A percentile compares a stretch with the other conserved stretches of the same genome.
phyloP scores from a whole-genome alignment of 2,113 vertebrate species.

The Leptobrachium leishanense region DNA sequence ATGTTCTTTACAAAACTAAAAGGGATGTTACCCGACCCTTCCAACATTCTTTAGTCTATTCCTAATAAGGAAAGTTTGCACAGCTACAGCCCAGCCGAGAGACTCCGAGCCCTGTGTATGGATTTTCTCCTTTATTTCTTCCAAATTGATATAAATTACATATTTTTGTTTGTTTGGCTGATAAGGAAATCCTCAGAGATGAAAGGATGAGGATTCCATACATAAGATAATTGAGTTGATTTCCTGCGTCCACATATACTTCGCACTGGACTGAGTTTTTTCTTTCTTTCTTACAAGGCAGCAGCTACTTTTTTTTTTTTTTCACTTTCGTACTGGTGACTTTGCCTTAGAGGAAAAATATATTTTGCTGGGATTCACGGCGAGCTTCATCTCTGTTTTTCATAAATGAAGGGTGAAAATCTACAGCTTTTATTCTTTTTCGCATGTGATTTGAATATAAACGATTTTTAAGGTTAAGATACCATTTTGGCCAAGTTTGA shows the following conservation, averaged over 20 bases:
- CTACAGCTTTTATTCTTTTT: slow-evolving; percentile 35
- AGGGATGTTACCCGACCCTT: slow-evolving; percentile 51
- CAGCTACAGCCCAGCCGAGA: slow-evolving; percentile 55
- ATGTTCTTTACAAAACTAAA: slow-evolving; percentile 49
- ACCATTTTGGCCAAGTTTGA: slow-evolving; percentile 43
- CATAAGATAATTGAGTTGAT: slow-evolving; percentile 42
- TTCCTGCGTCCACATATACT: slow-evolving; percentile 16
- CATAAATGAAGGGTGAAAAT: slow-evolving; percentile 42
- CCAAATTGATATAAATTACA: slow-evolving; percentile 10
- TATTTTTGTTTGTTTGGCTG: neutral
- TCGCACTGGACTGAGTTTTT: neutral
- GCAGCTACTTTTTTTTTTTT: neutral
- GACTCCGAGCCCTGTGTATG: slow-evolving; percentile 50
- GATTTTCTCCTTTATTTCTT: slow-evolving; percentile 47
- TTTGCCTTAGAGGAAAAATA: slow-evolving; percentile 56
- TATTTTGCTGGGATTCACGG: slow-evolving; percentile 51
- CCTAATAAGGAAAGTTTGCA: slow-evolving; percentile 58
- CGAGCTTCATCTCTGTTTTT: slow-evolving; percentile 54
- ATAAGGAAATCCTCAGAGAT: neutral
- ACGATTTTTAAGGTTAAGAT: slow-evolving; percentile 47
- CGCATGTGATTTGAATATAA: neutral
- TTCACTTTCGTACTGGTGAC: slow-evolving; percentile 9
- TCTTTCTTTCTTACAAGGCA: neutral
- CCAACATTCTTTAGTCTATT: slow-evolving; percentile 57
- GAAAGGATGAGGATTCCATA: slow-evolving; percentile 47